Conservation (phyloP, 2,113 vertebrate genomes). For the Asarcornis scutulata region DNA sequence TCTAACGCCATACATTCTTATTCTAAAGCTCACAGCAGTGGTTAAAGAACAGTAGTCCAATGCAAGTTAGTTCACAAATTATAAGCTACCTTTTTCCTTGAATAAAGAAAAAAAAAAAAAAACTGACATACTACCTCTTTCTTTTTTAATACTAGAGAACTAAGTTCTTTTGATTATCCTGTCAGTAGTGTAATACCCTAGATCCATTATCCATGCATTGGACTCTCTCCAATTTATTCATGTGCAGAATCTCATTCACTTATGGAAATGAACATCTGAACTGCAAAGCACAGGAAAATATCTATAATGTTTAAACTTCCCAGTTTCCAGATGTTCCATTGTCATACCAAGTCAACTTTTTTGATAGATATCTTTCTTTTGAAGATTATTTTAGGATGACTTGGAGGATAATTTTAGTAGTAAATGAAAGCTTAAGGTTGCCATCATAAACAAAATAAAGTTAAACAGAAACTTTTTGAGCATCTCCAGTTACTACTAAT, state of each 20-base stretch:
- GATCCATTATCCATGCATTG: neutral
- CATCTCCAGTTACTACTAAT: neutral
- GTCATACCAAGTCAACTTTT: neutral
- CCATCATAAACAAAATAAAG: neutral
- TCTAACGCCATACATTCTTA: neutral
- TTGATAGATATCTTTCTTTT: neutral
- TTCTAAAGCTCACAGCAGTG: neutral
- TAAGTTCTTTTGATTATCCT: neutral
- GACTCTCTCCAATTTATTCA: neutral
- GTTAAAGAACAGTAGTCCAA: neutral
- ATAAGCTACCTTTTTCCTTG: neutral
- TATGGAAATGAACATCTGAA: neutral
- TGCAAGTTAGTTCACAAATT: neutral
- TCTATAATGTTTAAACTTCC: neutral
- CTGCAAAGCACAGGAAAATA: neutral
- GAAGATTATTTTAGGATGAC: neutral
- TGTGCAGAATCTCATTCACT: neutral
- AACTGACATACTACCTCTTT: neutral
- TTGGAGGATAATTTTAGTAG: neutral
- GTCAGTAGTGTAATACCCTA: neutral
- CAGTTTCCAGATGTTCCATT: neutral
- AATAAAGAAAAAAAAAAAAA: neutral
- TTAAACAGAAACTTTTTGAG: neutral
- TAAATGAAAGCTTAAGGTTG: neutral
- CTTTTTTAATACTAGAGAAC: neutral